Conservation (phyloP, 1,140 invertebrate species). For the Telenomus remus region DNA sequence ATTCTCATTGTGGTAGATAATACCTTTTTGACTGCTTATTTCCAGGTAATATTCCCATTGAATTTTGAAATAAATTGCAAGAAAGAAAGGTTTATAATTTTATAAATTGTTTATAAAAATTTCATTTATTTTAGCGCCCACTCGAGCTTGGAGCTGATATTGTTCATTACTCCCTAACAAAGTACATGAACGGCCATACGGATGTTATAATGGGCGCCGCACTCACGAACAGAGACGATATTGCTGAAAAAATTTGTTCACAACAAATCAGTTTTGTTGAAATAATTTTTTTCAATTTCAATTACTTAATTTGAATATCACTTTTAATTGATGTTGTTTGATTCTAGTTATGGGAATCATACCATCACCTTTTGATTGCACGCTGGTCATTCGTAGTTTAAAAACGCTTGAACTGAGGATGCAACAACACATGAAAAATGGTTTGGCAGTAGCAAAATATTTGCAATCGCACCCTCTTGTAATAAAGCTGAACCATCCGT, state of each 20-base stretch:
- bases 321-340: too few relatives aligned
- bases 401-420: constrained; percentile 97
- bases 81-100: too few relatives aligned
- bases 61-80: too few relatives aligned
- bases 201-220: constrained; percentile 98
- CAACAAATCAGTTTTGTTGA: constrained; percentile 91
- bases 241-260: constrained; percentile 86
- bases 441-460: constrained; percentile 85
- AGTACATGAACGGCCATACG: constrained; percentile 99
- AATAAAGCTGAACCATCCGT: constrained; percentile 89
- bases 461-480: constrained; percentile 87
- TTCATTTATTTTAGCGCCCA: constrained; percentile 79
- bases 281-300: too few relatives aligned
- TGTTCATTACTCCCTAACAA: constrained; percentile 94
- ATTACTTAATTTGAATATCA: too few relatives aligned
- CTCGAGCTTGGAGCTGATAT: constrained; percentile 94
- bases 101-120: too few relatives aligned
- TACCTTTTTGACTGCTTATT: constrained; percentile 97
- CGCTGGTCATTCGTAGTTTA: constrained; percentile 92
- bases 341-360: constrained; percentile 88
- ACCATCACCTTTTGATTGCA: constrained; percentile 98
- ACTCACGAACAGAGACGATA: constrained; percentile 83
- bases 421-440: constrained; percentile 90
- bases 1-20: constrained; percentile 96
- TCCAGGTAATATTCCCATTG: too few relatives aligned